Evolutionary conservation across 2,888 invertebrate species (phyloP).

Genomic region (Autographa gamma): DNA sequence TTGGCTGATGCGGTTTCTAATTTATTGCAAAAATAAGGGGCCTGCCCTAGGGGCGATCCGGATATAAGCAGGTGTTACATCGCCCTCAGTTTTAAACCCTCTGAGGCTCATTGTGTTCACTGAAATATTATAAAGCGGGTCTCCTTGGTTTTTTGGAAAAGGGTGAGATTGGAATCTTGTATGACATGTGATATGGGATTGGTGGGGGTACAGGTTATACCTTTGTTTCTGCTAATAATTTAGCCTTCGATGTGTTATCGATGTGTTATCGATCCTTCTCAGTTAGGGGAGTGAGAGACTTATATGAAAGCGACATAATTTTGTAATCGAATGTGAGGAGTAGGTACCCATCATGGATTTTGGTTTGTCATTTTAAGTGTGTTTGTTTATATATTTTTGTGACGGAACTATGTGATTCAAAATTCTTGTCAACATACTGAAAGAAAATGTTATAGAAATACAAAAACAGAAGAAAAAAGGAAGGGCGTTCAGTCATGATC

Average conservation of each 20-base stretch:
- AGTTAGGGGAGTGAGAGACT: slow-evolving; percentile 7
- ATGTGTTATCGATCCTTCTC: slow-evolving; percentile 40
- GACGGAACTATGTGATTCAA: slow-evolving; percentile 5
- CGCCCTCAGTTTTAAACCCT: slow-evolving; percentile 56
- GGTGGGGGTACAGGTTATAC: slow-evolving; percentile 36
- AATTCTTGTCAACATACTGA: not conserved
- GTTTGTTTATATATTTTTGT: not conserved
- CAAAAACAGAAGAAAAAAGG: no score
- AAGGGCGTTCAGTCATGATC: no score
- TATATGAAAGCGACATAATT: slow-evolving; percentile 18
- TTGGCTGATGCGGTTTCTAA: slow-evolving; percentile 67
- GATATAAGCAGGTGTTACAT: slow-evolving; percentile 66
- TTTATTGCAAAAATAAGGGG: slow-evolving; percentile 74
- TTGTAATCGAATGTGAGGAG: slow-evolving; percentile 13
- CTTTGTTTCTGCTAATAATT: slow-evolving; percentile 49
- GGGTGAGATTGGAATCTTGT: slow-evolving; percentile 62
- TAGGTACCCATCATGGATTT: not conserved
- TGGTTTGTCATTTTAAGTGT: not conserved
- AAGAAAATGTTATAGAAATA: not conserved
- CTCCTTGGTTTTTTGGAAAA: slow-evolving; percentile 63
- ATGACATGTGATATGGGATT: slow-evolving; percentile 57
- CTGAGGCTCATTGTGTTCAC: slow-evolving; percentile 63
- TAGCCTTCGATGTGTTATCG: slow-evolving; percentile 44
- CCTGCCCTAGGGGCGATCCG: slow-evolving; percentile 49
- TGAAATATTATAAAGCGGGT: slow-evolving; percentile 68